Conservation (phyloP, 2,113 vertebrate species). For the Halcyon senegalensis region DNA sequence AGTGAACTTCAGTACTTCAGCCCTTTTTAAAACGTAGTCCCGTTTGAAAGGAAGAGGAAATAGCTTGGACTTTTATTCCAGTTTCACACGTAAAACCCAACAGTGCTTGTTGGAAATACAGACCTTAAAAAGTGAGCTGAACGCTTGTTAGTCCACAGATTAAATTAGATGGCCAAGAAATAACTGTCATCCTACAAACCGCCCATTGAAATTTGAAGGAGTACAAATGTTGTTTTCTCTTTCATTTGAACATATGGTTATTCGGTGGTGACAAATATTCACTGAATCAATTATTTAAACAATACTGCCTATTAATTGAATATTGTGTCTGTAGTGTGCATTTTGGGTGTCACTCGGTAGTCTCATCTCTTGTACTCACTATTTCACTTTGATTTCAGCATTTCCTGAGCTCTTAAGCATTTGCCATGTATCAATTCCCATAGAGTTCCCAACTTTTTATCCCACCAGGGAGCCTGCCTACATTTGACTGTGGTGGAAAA, state of each 20-base stretch:
- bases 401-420: constrained; percentile 3
- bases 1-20: not conserved
- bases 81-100: not conserved
- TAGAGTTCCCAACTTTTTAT: not conserved
- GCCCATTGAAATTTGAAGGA: not conserved
- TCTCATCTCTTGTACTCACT: not conserved
- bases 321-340: not conserved
- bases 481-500: not conserved
- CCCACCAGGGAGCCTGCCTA: not conserved
- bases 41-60: not conserved
- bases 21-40: not conserved
- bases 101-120: not conserved
- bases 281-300: not conserved
- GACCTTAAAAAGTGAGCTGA: not conserved
- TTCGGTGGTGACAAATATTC: not conserved
- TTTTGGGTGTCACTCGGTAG: not conserved
- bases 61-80: not conserved
- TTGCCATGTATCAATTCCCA: not conserved
- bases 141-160: not conserved
- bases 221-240: not conserved
- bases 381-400: not conserved
- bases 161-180: not conserved
- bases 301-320: not conserved
- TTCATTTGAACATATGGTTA: not conserved
- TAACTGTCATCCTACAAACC: not conserved